phyloP scores from a whole-genome alignment of 2,888 invertebrate genomes.

The Globia sparganii region DNA sequence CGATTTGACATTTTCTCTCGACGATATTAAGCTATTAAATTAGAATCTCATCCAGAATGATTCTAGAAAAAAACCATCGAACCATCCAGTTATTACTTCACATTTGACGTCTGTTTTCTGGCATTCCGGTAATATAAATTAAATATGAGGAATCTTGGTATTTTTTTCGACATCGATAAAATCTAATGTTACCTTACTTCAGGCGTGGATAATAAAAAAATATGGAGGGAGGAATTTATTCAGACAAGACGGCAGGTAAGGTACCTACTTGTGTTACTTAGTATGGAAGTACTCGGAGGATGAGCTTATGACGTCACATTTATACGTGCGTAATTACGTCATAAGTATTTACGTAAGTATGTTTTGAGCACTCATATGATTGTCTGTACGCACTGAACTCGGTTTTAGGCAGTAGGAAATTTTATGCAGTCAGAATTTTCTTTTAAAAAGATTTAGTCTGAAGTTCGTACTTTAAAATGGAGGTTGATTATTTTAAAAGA shows the following conservation, averaged over 20 bases:
- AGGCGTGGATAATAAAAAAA: constrained; percentile 67
- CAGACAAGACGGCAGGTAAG: constrained; percentile 53
- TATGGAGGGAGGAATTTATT: constrained; percentile 65
- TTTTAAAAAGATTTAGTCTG: not conserved
- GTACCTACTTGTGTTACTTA: constrained; percentile 36
- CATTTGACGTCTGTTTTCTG: constrained; percentile 41
- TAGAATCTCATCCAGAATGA: constrained; percentile 27
- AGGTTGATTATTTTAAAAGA: not conserved
- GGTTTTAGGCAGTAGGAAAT: constrained; percentile 1
- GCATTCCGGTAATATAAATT: constrained; percentile 47
- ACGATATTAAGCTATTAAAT: constrained; percentile 53
- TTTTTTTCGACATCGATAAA: constrained; percentile 68
- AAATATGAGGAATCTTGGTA: constrained; percentile 56
- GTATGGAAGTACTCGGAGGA: constrained; percentile 31
- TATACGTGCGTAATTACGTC: constrained; percentile 30
- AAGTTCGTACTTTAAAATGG: not conserved
- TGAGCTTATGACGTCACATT: constrained; percentile 52
- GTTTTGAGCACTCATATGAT: constrained; percentile 37
- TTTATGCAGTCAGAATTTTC: not conserved
- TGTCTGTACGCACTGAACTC: constrained; percentile 15
- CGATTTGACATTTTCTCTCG: constrained; percentile 50
- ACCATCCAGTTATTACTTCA: constrained; percentile 36
- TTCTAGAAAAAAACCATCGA: constrained; percentile 28
- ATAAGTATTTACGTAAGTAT: constrained; percentile 35
- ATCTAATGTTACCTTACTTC: constrained; percentile 67